Percentiles rank a stretch among this genome's conserved stretches.
Evolutionary conservation across 1,140 invertebrate genomes (phyloP).

Genomic region (Zaprionus tsacasi): DNA sequence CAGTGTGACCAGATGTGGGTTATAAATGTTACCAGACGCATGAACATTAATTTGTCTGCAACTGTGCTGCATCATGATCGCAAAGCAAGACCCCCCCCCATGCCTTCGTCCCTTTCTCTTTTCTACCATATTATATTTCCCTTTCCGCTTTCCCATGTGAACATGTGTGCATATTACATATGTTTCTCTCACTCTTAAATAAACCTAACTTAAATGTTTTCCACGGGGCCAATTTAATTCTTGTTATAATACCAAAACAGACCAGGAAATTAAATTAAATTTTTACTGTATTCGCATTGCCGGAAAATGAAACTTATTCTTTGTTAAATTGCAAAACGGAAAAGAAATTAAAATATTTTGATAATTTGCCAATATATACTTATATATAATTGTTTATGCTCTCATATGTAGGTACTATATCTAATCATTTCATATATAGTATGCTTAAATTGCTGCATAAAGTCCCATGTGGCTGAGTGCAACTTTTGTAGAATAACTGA

Average conservation of each 20-base stretch:
- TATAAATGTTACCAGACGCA: slow-evolving; percentile 12
- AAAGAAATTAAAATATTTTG: not conserved
- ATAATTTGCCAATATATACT: too few relatives aligned
- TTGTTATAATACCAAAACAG: slow-evolving; percentile 37
- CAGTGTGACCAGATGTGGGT: slow-evolving; percentile 44
- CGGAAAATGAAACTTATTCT: slow-evolving; percentile 44
- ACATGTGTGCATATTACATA: slow-evolving; percentile 50
- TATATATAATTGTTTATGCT: not conserved
- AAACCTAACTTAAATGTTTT: slow-evolving; percentile 74
- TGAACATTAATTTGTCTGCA: not conserved
- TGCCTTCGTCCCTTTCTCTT: not conserved
- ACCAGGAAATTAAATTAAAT: slow-evolving; percentile 71
- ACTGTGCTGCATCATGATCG: not conserved
- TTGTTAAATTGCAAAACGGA: not conserved
- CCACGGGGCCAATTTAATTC: slow-evolving; percentile 63
- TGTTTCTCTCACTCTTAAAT: slow-evolving; percentile 59
- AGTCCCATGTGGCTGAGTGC: not conserved
- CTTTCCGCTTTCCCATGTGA: not conserved
- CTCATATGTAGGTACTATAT: too few relatives aligned
- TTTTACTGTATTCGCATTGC: slow-evolving; percentile 41
- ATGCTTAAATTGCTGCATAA: not conserved
- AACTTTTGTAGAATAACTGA: slow-evolving; percentile 23
- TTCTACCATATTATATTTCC: slow-evolving; percentile 17
- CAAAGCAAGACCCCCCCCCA: slow-evolving; percentile 4
- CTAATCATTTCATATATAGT: not conserved